Percentiles rank a stretch among this genome's conserved stretches.
phyloP scores from a whole-genome alignment of 2,113 vertebrate species.

The Acinonyx jubatus region DNA sequence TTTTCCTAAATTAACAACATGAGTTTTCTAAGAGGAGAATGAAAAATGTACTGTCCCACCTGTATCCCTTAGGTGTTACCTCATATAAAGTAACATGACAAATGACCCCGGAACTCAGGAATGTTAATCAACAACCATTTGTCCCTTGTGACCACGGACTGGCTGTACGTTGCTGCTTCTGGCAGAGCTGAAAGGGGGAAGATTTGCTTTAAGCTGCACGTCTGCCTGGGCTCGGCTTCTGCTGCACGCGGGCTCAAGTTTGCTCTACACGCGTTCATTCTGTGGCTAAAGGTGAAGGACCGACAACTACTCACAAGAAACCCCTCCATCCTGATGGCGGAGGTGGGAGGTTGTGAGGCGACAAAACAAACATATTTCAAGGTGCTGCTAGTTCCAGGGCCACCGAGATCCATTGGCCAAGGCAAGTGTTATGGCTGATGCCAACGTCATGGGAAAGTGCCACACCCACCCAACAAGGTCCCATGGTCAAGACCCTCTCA shows the following conservation, averaged over 20 bases:
- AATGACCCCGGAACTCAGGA: neutral
- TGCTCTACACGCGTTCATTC: neutral
- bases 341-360: no score
- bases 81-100: accelerated
- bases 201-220: neutral
- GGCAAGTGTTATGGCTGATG: neutral
- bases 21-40: neutral
- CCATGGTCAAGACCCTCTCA: neutral
- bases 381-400: neutral
- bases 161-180: neutral
- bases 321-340: neutral
- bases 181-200: accelerated
- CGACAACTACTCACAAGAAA: neutral
- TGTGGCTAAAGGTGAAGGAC: neutral
- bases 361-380: neutral
- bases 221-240: accelerated
- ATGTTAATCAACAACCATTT: neutral
- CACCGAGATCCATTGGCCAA: neutral
- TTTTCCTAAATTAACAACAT: neutral
- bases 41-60: neutral
- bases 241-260: accelerated
- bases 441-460: neutral
- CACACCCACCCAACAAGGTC: neutral
- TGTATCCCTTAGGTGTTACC: neutral
- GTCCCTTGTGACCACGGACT: no score